Evolutionary conservation across 2,113 vertebrate genomes (phyloP).

Genomic region (Dermatemys mawii): DNA sequence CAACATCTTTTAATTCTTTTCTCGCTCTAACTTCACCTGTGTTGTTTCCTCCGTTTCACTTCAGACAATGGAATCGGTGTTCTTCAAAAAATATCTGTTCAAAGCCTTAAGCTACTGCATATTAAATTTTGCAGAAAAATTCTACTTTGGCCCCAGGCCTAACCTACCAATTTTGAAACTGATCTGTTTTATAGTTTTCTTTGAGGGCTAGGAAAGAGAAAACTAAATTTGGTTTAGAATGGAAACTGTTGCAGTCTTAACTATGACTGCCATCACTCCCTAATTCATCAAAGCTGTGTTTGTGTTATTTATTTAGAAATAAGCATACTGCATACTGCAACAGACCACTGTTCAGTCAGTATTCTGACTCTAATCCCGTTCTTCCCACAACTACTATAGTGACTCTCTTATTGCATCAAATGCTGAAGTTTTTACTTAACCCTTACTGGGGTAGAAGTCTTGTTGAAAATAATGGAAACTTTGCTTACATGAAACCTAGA

Average conservation of each 20-base stretch:
- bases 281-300: no score
- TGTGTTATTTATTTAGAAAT: fast-evolving
- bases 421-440: background rate
- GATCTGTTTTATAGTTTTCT: no score
- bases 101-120: background rate
- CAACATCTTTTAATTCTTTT: background rate
- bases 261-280: no score
- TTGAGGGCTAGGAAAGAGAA: no score
- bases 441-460: background rate
- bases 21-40: background rate
- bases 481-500: fast-evolving
- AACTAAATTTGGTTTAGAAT: background rate
- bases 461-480: background rate
- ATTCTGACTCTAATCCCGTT: background rate
- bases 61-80: background rate
- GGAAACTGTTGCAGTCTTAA: background rate
- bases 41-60: background rate
- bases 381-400: no score
- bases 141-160: background rate
- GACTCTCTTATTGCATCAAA: background rate
- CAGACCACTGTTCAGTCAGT: background rate
- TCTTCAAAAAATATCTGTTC: background rate
- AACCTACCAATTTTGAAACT: background rate
- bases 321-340: fast-evolving
- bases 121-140: background rate